Base-by-base conservation (phyloP, 2,797 vertebrate species). In the Diplodus sargus region DNA sequence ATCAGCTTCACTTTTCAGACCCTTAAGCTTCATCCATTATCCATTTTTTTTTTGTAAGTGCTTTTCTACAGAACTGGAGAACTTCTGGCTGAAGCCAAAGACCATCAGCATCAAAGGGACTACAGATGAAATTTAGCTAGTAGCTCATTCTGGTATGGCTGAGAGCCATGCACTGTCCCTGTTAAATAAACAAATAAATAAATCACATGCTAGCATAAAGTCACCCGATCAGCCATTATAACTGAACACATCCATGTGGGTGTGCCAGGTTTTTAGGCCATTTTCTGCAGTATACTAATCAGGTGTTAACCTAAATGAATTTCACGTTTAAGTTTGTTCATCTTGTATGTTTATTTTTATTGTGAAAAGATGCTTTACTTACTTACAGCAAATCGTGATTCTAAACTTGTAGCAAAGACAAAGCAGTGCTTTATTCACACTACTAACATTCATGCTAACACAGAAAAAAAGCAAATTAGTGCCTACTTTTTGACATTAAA, bases 401-500 rank as follows among this genome's bases (percentile, higher is more conserved):
- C 58, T 57, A 12, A 28, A 20, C 30, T 68, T 72, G 5, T 51
- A 48, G 20, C n/a, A 60, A 16, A 30, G 39, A 79, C 56, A 82
- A 39, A 79, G 20, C 49, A 42, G 15, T 30, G 17, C 13, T 72
- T 51, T 54, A 56, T 20, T 67, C 9, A 60, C 13, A 56, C 16
- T 43, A 49, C 66, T 75, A 81, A 16, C 17, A 53, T 63, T 72
- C 51, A 78, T 17, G 52, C 62, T 65, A 28, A 66, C 11, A 59
- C 0, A 39, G 23, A 57, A 4, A 28, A 78, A 77, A 78, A 23
- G 49, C 10, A 45, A 74, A 83, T 79, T 65, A 48, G 45, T 74
- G 74, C 60, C 65, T 56, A 23, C 18, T 76, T 70, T 72, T 73
- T 78, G 25, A 79, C 60, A 81, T 76, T 78, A 73, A 91, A 83